phyloP scores from a whole-genome alignment of 1,140 invertebrate genomes.

The Dinoponera quadriceps region DNA sequence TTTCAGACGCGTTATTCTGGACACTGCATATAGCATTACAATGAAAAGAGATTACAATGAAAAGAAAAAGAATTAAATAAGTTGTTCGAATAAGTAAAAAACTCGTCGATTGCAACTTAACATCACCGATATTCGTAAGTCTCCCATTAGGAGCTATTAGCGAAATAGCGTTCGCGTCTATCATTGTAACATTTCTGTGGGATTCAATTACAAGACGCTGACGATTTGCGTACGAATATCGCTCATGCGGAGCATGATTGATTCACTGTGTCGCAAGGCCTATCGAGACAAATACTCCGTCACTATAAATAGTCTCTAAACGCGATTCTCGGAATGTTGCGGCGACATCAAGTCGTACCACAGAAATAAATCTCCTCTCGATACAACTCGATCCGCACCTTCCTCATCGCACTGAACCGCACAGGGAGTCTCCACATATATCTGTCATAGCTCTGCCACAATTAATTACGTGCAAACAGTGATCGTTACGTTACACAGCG shows the following conservation, averaged over 20 bases:
- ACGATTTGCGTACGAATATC: neutral
- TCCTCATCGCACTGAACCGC: neutral
- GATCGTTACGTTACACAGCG: neutral
- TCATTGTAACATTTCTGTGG: neutral
- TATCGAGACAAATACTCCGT: conserved; percentile 53
- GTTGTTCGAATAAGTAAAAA: neutral
- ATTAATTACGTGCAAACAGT: conserved; percentile 44
- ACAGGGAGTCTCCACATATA: neutral
- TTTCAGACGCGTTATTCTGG: no score
- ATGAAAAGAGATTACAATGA: neutral
- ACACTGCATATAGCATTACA: no score
- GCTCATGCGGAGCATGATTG: conserved; percentile 20
- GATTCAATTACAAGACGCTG: conserved; percentile 16
- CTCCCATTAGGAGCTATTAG: neutral
- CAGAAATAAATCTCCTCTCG: conserved; percentile 50
- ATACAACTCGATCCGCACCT: conserved; percentile 18
- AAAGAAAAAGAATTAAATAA: neutral
- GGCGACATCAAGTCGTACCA: conserved; percentile 42
- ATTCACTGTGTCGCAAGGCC: conserved; percentile 24
- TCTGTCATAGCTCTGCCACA: conserved; percentile 35
- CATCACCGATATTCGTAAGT: no score
- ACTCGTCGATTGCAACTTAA: neutral
- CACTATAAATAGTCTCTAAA: conserved; percentile 54
- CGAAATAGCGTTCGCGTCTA: neutral
- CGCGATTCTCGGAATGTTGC: conserved; percentile 51